Evolutionary conservation across 2,888 invertebrate species (phyloP).

Genomic region (Petrolisthes manimaculis): DNA sequence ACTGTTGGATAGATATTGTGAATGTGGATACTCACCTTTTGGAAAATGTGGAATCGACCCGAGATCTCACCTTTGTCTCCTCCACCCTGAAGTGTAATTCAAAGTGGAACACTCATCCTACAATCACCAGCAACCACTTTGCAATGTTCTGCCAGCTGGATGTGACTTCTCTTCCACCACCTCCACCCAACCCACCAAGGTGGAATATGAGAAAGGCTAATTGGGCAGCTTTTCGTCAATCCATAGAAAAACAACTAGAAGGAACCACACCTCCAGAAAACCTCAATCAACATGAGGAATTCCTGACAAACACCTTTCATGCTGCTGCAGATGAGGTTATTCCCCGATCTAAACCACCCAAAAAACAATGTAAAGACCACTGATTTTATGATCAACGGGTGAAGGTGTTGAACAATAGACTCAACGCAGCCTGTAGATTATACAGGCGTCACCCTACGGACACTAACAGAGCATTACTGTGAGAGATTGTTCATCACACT

Average conservation of each 20-base stretch:
- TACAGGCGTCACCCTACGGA: too few species aligned
- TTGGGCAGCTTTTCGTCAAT: background rate
- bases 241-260: background rate
- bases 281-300: background rate
- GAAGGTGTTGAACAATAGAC: background rate
- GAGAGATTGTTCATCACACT: too few species aligned
- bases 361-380: background rate
- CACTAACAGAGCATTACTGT: too few species aligned
- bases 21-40: too few species aligned
- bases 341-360: background rate
- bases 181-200: background rate
- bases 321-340: background rate
- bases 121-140: background rate
- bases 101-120: background rate
- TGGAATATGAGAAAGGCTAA: background rate
- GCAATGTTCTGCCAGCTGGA: background rate
- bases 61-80: background rate
- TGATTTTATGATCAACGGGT: background rate
- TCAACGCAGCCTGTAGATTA: too few species aligned
- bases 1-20: too few species aligned
- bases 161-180: background rate
- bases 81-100: background rate
- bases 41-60: too few species aligned
- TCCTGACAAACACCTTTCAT: background rate
- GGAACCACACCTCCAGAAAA: background rate